These are phyloP conservation scores for Pundamilia nyererei DNA, from an alignment of 2,113 vertebrate genomes.

Conservation along the genomic window DNA sequence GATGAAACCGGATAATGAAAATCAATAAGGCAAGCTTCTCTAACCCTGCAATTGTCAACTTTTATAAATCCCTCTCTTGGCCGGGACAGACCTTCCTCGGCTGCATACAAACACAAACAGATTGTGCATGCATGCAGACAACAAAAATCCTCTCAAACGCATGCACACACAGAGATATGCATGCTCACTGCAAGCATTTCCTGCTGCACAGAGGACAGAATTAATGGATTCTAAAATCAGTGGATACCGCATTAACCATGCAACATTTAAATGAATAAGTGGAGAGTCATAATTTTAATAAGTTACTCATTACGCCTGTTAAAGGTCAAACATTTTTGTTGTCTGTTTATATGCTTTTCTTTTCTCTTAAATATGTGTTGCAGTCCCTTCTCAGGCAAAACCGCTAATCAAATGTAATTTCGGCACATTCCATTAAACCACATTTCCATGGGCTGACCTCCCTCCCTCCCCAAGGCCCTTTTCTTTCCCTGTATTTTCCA, in stretches of 20 bases:
- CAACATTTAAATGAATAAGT: background rate
- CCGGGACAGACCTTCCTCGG: background rate
- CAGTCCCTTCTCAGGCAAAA: background rate
- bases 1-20: constrained; percentile 57
- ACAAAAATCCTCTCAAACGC: background rate
- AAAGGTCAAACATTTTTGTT: background rate
- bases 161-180: background rate
- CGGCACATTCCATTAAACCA: background rate
- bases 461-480: background rate
- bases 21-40: constrained; percentile 53
- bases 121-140: background rate
- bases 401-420: constrained; percentile 9
- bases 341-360: background rate
- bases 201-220: background rate
- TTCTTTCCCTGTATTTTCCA: background rate
- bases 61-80: constrained; percentile 46
- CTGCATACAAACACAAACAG: background rate
- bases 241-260: background rate
- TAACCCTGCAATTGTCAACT: constrained; percentile 44
- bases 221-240: background rate
- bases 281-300: background rate
- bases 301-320: background rate
- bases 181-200: background rate
- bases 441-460: background rate
- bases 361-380: background rate